A percentile compares a stretch with the other conserved stretches of the same genome.
Evolutionary conservation across 2,797 vertebrate genomes (phyloP).

Genomic region (Semotilus atromaculatus): DNA sequence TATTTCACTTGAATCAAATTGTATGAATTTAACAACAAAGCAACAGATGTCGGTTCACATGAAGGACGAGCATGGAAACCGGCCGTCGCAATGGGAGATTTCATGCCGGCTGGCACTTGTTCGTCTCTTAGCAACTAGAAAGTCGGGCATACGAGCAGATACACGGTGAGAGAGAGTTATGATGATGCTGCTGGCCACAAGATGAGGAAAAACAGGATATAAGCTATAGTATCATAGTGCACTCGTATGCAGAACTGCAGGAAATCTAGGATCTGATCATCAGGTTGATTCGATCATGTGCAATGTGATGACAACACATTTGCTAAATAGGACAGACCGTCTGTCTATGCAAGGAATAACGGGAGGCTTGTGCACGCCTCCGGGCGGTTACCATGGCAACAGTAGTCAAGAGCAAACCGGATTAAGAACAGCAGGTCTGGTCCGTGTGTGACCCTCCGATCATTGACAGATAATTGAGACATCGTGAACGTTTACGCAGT

Average conservation of each 20-base stretch:
- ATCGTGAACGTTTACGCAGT: too few relatives aligned
- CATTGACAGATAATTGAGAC: too few relatives aligned
- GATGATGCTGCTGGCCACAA: slow-evolving; percentile 33
- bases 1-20: neutral
- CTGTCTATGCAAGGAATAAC: slow-evolving; percentile 45
- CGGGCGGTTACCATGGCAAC: slow-evolving; percentile 49
- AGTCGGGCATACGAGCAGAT: slow-evolving; percentile 29
- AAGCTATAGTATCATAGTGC: slow-evolving; percentile 38
- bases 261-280: neutral
- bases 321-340: neutral
- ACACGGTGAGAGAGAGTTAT: neutral
- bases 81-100: slow-evolving; percentile 7
- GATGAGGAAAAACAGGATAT: slow-evolving; percentile 41
- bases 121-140: slow-evolving; percentile 58
- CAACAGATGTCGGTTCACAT: slow-evolving; percentile 9
- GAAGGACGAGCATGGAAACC: slow-evolving; percentile 3
- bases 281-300: neutral
- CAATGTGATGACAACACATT: neutral
- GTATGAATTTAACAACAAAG: neutral
- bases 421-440: slow-evolving; percentile 28
- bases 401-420: neutral
- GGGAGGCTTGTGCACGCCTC: neutral
- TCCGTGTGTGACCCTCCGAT: neutral
- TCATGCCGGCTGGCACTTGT: slow-evolving; percentile 6
- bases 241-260: neutral